A percentile compares a stretch with the other conserved stretches of the same genome.
These are phyloP conservation scores for Aleiodes leptofemur DNA, from an alignment of 2,888 invertebrate genomes.

Conservation along the genomic window DNA sequence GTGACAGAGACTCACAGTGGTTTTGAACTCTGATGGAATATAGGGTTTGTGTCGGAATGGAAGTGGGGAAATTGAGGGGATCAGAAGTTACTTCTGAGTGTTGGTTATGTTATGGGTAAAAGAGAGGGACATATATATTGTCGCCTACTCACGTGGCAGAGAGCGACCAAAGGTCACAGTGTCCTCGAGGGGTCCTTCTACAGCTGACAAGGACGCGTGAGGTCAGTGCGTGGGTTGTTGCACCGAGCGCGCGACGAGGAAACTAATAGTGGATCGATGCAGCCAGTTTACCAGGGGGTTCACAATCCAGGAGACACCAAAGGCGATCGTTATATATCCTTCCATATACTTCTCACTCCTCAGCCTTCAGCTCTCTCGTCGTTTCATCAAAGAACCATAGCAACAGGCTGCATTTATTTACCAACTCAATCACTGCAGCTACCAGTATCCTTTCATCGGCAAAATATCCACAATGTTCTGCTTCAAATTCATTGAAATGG, in stretches of 20 bases:
- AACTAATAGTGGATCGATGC: constrained; percentile 63
- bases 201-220: constrained; percentile 61
- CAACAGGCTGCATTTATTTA: constrained; percentile 61
- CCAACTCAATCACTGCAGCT: not conserved
- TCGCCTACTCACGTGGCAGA: constrained; percentile 29
- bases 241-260: constrained; percentile 62
- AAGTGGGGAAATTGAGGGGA: not conserved
- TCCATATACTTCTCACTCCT: constrained; percentile 30
- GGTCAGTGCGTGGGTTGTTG: constrained; percentile 73
- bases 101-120: not conserved
- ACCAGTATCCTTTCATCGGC: not conserved
- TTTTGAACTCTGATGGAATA: too few species aligned
- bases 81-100: not conserved
- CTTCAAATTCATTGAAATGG: too few species aligned
- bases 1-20: too few species aligned
- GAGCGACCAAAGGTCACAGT: constrained; percentile 56
- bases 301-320: constrained; percentile 62
- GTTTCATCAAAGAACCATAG: constrained; percentile 53
- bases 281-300: constrained; percentile 66
- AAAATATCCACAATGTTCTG: not conserved
- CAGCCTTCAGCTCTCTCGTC: not conserved
- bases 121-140: constrained; percentile 1
- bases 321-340: constrained; percentile 39
- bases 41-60: not conserved
- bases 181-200: constrained; percentile 53